These are phyloP conservation scores for Knipowitschia caucasica DNA, from an alignment of 2,797 vertebrate genomes.

Conservation along the genomic window DNA sequence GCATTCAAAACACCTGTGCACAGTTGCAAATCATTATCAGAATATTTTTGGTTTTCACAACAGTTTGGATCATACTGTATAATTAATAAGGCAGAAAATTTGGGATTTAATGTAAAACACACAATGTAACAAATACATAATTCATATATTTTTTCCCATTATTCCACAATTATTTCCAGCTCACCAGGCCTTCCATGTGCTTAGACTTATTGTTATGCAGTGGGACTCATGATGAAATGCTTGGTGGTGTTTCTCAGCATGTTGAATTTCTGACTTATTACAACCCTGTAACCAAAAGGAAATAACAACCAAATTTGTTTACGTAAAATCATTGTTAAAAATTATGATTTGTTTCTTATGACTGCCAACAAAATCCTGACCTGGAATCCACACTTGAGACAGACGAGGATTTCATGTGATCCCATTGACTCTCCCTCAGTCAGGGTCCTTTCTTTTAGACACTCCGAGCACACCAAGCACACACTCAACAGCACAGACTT, in stretches of 20 bases:
- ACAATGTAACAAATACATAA: background rate
- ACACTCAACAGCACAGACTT: slow-evolving; percentile 81
- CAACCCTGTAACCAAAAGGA: slow-evolving; percentile 78
- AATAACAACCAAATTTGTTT: background rate
- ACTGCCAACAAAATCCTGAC: slow-evolving; percentile 62
- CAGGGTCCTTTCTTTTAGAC: slow-evolving; percentile 86
- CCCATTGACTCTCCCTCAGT: slow-evolving; percentile 76
- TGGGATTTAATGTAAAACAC: too few relatives aligned
- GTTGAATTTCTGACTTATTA: slow-evolving; percentile 86
- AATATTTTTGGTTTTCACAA: slow-evolving; percentile 14
- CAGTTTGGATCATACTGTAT: too few relatives aligned
- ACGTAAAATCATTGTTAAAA: background rate
- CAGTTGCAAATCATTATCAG: slow-evolving; percentile 18
- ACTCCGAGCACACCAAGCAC: slow-evolving; percentile 89
- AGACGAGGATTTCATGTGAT: slow-evolving; percentile 85
- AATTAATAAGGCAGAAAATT: too few relatives aligned
- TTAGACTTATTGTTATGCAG: slow-evolving; percentile 90
- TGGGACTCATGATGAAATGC: slow-evolving; percentile 81
- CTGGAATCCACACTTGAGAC: slow-evolving; percentile 94
- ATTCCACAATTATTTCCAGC: slow-evolving; percentile 32
- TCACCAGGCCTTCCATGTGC: slow-evolving; percentile 94
- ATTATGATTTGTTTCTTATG: background rate
- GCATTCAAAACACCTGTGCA: slow-evolving; percentile 95
- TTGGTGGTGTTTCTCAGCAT: slow-evolving; percentile 88
- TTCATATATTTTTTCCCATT: background rate